A percentile compares a stretch with the other conserved stretches of the same genome.
Conservation (phyloP, 2,113 vertebrate genomes). For the Perca schrenkii region DNA sequence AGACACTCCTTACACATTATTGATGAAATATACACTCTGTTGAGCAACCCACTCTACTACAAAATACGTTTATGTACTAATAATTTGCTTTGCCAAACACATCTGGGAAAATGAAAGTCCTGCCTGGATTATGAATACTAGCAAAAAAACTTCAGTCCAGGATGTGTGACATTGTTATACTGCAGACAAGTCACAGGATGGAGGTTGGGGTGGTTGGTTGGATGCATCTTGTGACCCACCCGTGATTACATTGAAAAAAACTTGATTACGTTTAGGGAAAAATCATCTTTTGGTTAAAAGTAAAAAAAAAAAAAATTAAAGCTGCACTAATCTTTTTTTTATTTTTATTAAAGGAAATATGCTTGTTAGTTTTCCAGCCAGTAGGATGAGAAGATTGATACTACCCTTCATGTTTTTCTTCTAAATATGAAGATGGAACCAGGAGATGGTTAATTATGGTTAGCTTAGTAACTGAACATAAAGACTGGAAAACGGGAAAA, state of each 20-base stretch:
- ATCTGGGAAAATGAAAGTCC: conserved; percentile 5
- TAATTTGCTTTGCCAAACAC: conserved; percentile 35
- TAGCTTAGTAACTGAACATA: background rate
- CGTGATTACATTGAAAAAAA: background rate
- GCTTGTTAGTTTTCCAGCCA: background rate
- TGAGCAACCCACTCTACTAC: background rate
- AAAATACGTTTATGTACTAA: conserved; percentile 22
- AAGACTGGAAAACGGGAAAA: background rate
- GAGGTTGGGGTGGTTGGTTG: background rate
- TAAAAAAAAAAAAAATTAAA: background rate
- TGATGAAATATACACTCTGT: conserved; percentile 37
- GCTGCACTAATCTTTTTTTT: background rate
- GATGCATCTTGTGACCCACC: no score
- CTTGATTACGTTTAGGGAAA: background rate
- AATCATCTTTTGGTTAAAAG: background rate
- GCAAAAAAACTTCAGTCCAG: background rate
- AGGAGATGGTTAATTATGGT: background rate
- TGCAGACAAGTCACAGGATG: background rate
- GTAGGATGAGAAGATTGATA: background rate
- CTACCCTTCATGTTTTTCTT: background rate
- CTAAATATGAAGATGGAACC: no score
- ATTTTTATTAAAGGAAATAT: background rate
- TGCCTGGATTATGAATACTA: background rate
- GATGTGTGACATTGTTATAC: background rate
- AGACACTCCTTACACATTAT: conserved; percentile 27